Percentiles rank a stretch among this genome's conserved stretches.
Evolutionary conservation across 2,888 invertebrate genomes (phyloP).

Genomic region (Cheilosia soror): DNA sequence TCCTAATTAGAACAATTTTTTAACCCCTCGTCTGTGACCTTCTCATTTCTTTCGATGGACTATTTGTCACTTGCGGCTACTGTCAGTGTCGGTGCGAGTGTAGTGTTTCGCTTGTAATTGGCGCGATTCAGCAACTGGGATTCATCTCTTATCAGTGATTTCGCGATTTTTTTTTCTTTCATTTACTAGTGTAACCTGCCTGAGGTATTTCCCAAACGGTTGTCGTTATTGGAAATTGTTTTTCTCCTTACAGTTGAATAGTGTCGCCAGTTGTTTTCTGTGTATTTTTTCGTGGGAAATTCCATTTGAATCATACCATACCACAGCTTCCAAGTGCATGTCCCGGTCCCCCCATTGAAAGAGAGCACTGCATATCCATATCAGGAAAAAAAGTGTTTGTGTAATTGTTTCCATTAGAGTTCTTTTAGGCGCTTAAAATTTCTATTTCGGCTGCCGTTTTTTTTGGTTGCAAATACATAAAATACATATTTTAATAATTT

Average conservation of each 20-base stretch:
- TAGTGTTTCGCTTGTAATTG: slow-evolving; percentile 21
- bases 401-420: neutral
- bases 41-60: slow-evolving; percentile 29
- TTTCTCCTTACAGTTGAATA: neutral
- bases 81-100: slow-evolving; percentile 16
- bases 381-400: slow-evolving; percentile 5
- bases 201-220: slow-evolving; percentile 20
- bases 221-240: neutral
- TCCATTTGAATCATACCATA: slow-evolving; percentile 3
- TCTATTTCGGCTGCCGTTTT: neutral
- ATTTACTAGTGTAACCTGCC: slow-evolving; percentile 12
- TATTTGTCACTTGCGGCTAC: slow-evolving; percentile 49
- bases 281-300: slow-evolving; percentile 6
- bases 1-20: slow-evolving; percentile 27
- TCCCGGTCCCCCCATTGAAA: neutral
- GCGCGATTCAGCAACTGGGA: slow-evolving; percentile 40
- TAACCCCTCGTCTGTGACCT: slow-evolving; percentile 55
- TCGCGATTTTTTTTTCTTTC: neutral
- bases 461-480: neutral
- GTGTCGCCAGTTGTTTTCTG: slow-evolving; percentile 2
- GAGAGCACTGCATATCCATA: slow-evolving; percentile 30
- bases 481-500: neutral
- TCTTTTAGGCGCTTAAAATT: slow-evolving; percentile 42
- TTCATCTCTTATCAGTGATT: slow-evolving; percentile 29
- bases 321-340: too few species aligned